Conservation (phyloP, 2,888 invertebrate species). For the Phyllotreta cruciferae region DNA sequence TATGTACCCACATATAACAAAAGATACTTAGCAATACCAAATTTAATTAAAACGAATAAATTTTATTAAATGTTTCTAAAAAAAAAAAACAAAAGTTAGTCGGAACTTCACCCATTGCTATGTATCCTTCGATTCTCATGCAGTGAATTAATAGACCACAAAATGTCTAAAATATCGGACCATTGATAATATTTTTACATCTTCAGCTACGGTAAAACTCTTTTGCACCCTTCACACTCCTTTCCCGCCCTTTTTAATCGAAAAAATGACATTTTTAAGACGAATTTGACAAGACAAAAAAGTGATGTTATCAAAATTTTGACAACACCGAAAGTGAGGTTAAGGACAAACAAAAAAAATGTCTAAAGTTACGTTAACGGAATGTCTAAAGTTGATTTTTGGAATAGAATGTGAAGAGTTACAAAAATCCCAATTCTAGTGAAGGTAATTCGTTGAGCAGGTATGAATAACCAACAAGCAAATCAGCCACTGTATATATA, state of each 20-base stretch:
- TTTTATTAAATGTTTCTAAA: not conserved
- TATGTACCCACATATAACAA: conserved; percentile 57
- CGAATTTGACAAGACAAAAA: not conserved
- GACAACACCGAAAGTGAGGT: too few relatives aligned
- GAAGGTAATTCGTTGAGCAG: conserved; percentile 63
- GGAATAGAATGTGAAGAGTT: conserved; percentile 50
- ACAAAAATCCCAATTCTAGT: conserved; percentile 60
- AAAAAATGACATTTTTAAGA: too few relatives aligned
- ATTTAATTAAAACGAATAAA: not conserved
- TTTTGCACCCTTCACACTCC: conserved; percentile 53
- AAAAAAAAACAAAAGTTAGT: conserved; percentile 15
- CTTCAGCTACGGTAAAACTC: conserved; percentile 58
- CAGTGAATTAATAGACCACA: conserved; percentile 59
- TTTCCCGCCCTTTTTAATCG: conserved; percentile 14
- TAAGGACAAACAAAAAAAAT: too few relatives aligned
- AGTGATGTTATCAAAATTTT: not conserved
- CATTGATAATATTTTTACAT: conserved; percentile 59
- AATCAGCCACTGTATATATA: conserved; percentile 60
- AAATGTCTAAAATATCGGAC: conserved; percentile 60
- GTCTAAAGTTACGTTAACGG: too few relatives aligned
- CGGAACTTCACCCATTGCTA: conserved; percentile 41
- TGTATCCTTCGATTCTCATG: conserved; percentile 56
- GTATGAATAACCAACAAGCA: conserved; percentile 61
- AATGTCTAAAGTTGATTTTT: too few relatives aligned
- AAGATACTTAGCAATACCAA: conserved; percentile 55